These are phyloP conservation scores for Rhyacophila evoluta DNA, from an alignment of 2,888 invertebrate species.

Conservation along the genomic window DNA sequence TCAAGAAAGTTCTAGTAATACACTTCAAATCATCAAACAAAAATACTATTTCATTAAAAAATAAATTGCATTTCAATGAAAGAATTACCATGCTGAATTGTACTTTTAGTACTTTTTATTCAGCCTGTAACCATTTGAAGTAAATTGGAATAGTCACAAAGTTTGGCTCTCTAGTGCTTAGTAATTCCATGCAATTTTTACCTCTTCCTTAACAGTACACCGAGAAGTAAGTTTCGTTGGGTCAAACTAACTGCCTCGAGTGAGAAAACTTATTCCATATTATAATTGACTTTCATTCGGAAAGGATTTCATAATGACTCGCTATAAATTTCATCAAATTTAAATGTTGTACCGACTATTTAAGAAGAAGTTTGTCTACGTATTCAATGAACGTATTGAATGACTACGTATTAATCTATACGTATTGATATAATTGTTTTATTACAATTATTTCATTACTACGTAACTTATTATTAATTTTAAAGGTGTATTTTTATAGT, in stretches of 20 bases:
- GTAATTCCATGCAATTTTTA: conserved; percentile 40
- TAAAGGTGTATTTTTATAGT: too few relatives aligned
- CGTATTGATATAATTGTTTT: too few relatives aligned
- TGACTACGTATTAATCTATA: too few relatives aligned
- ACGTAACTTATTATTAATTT: too few relatives aligned
- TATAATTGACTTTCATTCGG: not conserved
- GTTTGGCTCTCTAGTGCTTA: conserved; percentile 23
- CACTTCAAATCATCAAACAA: too few relatives aligned
- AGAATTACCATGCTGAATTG: not conserved
- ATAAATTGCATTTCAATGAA: too few relatives aligned
- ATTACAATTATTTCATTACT: too few relatives aligned
- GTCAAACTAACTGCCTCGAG: conserved; percentile 7
- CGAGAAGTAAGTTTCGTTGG: not conserved
- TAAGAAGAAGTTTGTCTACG: too few relatives aligned
- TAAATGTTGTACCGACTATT: not conserved
- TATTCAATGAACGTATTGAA: too few relatives aligned
- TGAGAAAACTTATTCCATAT: not conserved
- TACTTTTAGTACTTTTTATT: not conserved
- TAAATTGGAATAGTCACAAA: conserved; percentile 32
- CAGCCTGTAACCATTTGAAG: conserved; percentile 22
- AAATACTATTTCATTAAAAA: too few relatives aligned
- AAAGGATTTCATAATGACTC: not conserved
- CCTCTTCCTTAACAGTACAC: not conserved
- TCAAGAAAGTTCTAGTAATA: too few relatives aligned
- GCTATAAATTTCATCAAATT: not conserved